These are phyloP conservation scores for Propithecus perrieri DNA, from an alignment of 2,797 vertebrate species.

Conservation along the genomic window DNA sequence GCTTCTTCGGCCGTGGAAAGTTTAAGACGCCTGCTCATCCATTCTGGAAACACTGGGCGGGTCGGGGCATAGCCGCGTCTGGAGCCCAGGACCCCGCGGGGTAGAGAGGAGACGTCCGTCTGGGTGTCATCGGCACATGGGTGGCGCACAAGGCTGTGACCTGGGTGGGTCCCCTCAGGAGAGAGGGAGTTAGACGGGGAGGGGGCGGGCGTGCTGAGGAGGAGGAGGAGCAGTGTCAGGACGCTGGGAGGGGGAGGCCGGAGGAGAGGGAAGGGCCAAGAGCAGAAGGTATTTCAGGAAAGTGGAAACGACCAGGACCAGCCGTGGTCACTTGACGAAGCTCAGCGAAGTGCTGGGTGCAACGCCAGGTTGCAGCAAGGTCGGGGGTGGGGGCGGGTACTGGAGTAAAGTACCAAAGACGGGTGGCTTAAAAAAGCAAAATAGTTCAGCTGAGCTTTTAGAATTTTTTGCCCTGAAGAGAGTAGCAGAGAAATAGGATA, in stretches of 20 bases:
- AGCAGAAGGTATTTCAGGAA: neutral
- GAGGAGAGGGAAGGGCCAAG: neutral
- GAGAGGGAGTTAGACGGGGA: neutral
- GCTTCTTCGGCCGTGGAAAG: fast-evolving
- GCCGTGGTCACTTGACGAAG: no score
- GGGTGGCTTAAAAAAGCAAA: no score
- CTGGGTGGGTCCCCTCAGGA: neutral
- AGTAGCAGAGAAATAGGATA: neutral
- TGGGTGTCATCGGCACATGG: neutral
- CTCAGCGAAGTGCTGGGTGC: neutral
- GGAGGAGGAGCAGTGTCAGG: neutral
- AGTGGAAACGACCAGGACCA: no score
- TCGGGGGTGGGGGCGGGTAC: no score
- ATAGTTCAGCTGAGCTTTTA: neutral
- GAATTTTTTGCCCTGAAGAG: neutral
- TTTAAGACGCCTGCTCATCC: neutral
- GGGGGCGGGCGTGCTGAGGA: no score
- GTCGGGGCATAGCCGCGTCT: neutral
- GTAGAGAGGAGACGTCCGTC: neutral
- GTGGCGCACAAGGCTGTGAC: no score
- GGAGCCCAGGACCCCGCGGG: no score
- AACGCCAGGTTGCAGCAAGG: fast-evolving
- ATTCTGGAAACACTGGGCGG: neutral
- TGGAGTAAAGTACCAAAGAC: neutral
- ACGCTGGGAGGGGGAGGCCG: neutral